These are phyloP conservation scores for Caracal caracal DNA, from an alignment of 2,113 vertebrate genomes.

Conservation along the genomic window DNA sequence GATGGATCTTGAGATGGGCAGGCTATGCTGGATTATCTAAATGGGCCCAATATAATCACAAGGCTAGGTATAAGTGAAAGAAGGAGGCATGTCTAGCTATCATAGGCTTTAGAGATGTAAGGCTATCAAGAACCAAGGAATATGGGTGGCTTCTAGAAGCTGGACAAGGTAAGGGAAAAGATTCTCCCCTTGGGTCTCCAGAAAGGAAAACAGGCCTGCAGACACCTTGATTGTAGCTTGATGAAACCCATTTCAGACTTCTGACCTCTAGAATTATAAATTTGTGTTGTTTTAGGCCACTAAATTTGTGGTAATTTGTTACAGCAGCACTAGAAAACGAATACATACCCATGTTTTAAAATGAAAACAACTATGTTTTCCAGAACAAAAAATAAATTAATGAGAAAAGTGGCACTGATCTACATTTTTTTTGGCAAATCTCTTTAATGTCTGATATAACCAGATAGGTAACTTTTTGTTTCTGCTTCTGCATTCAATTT, in stretches of 20 bases:
- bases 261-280: constrained; percentile 7
- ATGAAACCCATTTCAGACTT: neutral
- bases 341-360: neutral
- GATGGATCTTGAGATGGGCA: neutral
- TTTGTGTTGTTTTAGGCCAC: neutral
- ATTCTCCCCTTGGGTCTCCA: neutral
- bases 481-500: neutral
- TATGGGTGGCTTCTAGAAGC: neutral
- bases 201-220: neutral
- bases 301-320: neutral
- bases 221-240: neutral
- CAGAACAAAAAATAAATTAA: neutral
- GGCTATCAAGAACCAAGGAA: neutral
- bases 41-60: neutral
- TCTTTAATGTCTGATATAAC: neutral
- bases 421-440: neutral
- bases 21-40: neutral
- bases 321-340: neutral
- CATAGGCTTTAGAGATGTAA: neutral
- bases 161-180: neutral
- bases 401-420: neutral
- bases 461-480: neutral
- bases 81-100: neutral
- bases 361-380: neutral
- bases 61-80: neutral